These are phyloP conservation scores for Nannoperca obscura DNA, from an alignment of 2,797 vertebrate genomes.

Conservation along the genomic window DNA sequence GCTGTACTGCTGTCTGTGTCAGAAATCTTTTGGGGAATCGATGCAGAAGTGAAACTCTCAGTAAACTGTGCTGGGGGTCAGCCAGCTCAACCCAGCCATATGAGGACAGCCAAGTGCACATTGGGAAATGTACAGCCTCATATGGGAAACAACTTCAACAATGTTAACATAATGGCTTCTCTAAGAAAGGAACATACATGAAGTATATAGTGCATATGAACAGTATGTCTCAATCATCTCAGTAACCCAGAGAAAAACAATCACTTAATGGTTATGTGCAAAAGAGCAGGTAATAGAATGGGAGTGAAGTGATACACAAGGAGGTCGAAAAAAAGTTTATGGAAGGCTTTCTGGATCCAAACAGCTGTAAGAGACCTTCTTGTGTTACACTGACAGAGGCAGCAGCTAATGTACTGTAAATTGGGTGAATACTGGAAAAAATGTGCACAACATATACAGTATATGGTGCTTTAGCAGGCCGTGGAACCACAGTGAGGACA, in stretches of 20 bases:
- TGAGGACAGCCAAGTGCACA: slow-evolving; percentile 60
- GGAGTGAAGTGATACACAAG: slow-evolving; percentile 41
- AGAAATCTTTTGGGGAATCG: slow-evolving; percentile 62
- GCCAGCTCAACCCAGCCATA: slow-evolving; percentile 50
- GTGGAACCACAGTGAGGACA: slow-evolving; percentile 9
- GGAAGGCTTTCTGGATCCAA: slow-evolving; percentile 38
- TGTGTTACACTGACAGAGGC: slow-evolving; percentile 26
- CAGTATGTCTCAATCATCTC: slow-evolving; percentile 50
- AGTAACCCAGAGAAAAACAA: slow-evolving; percentile 44
- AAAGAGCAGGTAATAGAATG: slow-evolving; percentile 49
- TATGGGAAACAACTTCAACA: slow-evolving; percentile 59
- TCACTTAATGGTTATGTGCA: slow-evolving; percentile 48
- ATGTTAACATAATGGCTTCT: slow-evolving; percentile 43
- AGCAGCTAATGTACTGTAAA: slow-evolving; percentile 13
- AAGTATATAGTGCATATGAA: slow-evolving; percentile 26
- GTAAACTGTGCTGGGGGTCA: slow-evolving; percentile 70
- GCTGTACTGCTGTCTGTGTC: slow-evolving; percentile 54
- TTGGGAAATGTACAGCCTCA: slow-evolving; percentile 47
- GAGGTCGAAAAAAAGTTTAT: slow-evolving; percentile 31
- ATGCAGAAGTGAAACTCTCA: slow-evolving; percentile 78
- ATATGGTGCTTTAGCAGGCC: slow-evolving; percentile 13
- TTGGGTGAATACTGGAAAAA: slow-evolving; percentile 25
- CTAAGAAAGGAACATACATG: slow-evolving; percentile 56
- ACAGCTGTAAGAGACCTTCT: slow-evolving; percentile 26
- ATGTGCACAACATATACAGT: slow-evolving; percentile 15